phyloP scores from a whole-genome alignment of 2,888 invertebrate species.

The Lithosia quadra region DNA sequence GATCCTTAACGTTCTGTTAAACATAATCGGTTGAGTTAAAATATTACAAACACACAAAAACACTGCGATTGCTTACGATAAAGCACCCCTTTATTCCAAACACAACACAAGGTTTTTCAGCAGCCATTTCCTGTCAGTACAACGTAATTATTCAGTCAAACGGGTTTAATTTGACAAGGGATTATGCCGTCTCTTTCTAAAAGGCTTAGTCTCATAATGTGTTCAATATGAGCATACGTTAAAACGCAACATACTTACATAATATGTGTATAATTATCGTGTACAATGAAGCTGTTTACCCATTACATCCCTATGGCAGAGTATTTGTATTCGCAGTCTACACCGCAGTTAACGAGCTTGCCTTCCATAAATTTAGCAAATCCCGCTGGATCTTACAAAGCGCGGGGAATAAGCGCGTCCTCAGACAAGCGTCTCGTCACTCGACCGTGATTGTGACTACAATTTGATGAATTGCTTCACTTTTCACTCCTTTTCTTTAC shows the following conservation, averaged over 20 bases:
- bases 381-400: constrained; percentile 64
- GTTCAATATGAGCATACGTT: neutral
- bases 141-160: neutral
- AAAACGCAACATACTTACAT: constrained; percentile 1
- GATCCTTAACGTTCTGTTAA: too few relatives aligned
- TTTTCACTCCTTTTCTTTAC: constrained; percentile 59
- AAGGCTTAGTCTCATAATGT: neutral
- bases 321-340: constrained; percentile 60
- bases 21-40: neutral
- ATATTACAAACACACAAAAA: neutral
- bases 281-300: constrained; percentile 22
- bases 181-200: neutral
- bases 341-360: constrained; percentile 64
- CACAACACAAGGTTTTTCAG: too few relatives aligned
- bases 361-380: constrained; percentile 69
- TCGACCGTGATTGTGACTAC: constrained; percentile 75
- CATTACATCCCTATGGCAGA: constrained; percentile 45
- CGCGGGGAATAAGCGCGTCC: constrained; percentile 56
- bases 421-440: constrained; percentile 69
- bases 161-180: neutral
- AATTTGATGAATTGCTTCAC: constrained; percentile 77
- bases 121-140: neutral
- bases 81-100: neutral
- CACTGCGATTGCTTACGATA: neutral
- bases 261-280: constrained; percentile 2